Percentiles rank a stretch among this genome's conserved stretches.
Conservation (phyloP, 1,140 invertebrate species). For the Linepithema humile region DNA sequence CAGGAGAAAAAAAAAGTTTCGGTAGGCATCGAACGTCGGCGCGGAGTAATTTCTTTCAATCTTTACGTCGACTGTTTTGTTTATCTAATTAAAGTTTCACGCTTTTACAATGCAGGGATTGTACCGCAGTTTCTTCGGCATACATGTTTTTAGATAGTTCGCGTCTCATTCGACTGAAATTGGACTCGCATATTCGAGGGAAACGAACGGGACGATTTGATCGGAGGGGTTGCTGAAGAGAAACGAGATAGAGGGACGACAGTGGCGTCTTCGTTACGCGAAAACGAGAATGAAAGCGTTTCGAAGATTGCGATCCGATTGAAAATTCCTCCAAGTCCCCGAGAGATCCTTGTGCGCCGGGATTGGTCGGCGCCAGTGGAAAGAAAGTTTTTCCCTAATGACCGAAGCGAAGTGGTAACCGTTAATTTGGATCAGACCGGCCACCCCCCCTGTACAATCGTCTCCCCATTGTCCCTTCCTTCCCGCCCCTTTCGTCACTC, state of each 20-base stretch:
- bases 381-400: constrained; percentile 81
- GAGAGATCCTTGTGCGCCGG: constrained; percentile 58
- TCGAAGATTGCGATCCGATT: constrained; percentile 75
- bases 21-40: too few species aligned
- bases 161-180: constrained; percentile 41
- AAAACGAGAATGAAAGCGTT: constrained; percentile 73
- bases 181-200: constrained; percentile 58
- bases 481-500: constrained; percentile 41
- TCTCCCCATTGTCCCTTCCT: constrained; percentile 39
- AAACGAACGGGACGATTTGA: constrained; percentile 24
- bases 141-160: neutral
- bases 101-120: neutral
- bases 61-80: neutral
- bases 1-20: too few species aligned
- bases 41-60: too few species aligned
- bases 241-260: constrained; percentile 30
- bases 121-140: neutral
- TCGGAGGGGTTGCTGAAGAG: neutral
- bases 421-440: constrained; percentile 77
- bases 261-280: constrained; percentile 68
- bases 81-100: constrained; percentile 12
- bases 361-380: constrained; percentile 76
- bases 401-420: constrained; percentile 78
- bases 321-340: constrained; percentile 75
- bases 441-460: constrained; percentile 37